These are phyloP conservation scores for Gopherus evgoodei DNA, from an alignment of 2,113 vertebrate genomes.

Conservation along the genomic window DNA sequence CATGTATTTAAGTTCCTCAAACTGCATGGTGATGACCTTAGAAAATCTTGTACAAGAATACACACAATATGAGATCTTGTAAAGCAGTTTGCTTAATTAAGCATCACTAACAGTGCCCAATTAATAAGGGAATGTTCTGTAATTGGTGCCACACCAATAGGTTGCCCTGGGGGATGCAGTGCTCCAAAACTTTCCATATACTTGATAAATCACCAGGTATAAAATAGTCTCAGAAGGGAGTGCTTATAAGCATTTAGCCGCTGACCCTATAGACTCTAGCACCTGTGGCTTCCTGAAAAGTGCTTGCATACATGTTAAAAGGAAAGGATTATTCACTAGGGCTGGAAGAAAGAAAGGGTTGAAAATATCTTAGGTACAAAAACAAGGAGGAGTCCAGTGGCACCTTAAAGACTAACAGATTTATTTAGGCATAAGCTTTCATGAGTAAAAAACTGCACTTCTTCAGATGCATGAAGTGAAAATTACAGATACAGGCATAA, in stretches of 20 bases:
- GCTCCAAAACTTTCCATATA: not conserved
- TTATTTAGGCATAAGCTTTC: too few relatives aligned
- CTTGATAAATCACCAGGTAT: not conserved
- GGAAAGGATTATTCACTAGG: not conserved
- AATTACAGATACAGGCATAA: too few relatives aligned
- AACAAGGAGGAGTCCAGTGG: too few relatives aligned
- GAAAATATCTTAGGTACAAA: not conserved
- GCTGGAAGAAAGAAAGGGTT: not conserved
- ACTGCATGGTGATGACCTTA: not conserved
- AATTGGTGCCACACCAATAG: not conserved
- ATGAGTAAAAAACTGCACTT: too few relatives aligned
- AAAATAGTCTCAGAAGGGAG: not conserved
- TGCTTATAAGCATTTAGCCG: not conserved
- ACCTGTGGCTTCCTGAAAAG: not conserved
- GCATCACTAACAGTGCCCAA: not conserved
- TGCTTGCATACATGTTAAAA: not conserved
- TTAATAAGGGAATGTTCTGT: not conserved
- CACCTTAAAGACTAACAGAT: too few relatives aligned
- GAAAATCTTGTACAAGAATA: not conserved
- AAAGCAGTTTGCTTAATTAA: not conserved
- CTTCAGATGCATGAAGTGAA: too few relatives aligned
- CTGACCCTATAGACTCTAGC: not conserved
- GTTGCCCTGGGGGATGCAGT: not conserved
- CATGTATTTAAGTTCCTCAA: not conserved
- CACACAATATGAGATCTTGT: not conserved